Percentiles rank a stretch among this genome's conserved stretches.
phyloP scores from a whole-genome alignment of 2,113 vertebrate genomes.

The Hucho hucho region DNA sequence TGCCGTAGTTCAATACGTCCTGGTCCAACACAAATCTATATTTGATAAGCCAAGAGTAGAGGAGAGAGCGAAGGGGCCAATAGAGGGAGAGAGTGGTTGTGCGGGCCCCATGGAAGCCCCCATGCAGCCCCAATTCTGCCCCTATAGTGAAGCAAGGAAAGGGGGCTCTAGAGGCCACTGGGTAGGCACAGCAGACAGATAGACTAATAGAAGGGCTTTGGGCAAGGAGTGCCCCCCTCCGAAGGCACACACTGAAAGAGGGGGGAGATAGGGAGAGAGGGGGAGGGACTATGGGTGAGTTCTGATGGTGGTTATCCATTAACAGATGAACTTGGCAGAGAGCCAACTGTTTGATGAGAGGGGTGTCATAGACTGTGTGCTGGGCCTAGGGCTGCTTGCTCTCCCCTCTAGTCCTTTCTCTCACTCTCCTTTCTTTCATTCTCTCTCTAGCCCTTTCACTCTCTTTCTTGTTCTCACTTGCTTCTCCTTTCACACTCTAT shows the following conservation, averaged over 20 bases:
- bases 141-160: background rate
- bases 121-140: background rate
- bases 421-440: conserved; percentile 13
- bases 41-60: background rate
- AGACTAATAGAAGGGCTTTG: background rate
- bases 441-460: conserved; percentile 3
- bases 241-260: conserved; percentile 41
- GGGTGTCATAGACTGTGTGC: conserved; percentile 75
- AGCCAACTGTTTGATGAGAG: conserved; percentile 92
- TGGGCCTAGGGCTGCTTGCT: conserved; percentile 14
- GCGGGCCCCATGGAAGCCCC: background rate
- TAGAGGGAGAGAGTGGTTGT: conserved; percentile 17
- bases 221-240: too few species aligned
- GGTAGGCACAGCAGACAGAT: background rate
- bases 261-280: conserved; percentile 31
- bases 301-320: conserved; percentile 88
- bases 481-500: background rate
- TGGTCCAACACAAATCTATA: too few species aligned
- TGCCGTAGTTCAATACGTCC: too few species aligned
- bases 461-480: conserved; percentile 16
- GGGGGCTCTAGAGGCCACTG: background rate
- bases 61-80: background rate
- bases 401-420: conserved; percentile 1
- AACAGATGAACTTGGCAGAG: conserved; percentile 97
- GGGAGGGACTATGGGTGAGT: conserved; percentile 15